Conservation (phyloP, 2,888 invertebrate species). For the Drosophila multiciliata region DNA sequence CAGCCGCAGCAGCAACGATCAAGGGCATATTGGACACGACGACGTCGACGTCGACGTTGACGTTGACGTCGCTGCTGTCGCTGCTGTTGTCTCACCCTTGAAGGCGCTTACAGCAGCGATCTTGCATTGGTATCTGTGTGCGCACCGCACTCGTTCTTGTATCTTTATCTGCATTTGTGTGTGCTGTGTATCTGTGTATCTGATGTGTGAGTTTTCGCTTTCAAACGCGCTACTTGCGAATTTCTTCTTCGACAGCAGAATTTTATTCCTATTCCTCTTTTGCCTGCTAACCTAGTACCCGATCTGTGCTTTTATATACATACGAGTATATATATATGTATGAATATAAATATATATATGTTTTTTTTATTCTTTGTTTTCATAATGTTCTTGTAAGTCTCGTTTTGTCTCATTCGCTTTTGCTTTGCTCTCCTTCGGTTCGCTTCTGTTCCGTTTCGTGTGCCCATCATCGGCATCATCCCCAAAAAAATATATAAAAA, state of each 20-base stretch:
- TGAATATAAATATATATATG: conserved; percentile 10
- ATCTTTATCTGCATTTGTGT: conserved; percentile 21
- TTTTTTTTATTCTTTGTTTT: not conserved
- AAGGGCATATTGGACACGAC: conserved; percentile 82
- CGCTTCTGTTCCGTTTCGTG: conserved; percentile 44
- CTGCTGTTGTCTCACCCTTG: conserved; percentile 70
- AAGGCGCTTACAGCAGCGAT: conserved; percentile 72
- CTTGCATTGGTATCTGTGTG: conserved; percentile 34
- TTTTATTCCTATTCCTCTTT: conserved; percentile 48
- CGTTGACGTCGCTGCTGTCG: conserved; percentile 23
- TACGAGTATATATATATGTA: not conserved
- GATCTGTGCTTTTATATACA: conserved; percentile 52
- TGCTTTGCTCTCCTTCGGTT: conserved; percentile 18
- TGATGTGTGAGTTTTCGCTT: conserved; percentile 72
- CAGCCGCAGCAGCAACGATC: conserved; percentile 64
- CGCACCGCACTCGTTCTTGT: conserved; percentile 10
- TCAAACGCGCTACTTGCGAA: conserved; percentile 78
- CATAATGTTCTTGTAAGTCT: conserved; percentile 58
- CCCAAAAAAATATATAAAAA: conserved; percentile 14
- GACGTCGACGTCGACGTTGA: conserved; percentile 36
- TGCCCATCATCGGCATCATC: conserved; percentile 41
- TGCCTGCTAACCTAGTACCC: conserved; percentile 79
- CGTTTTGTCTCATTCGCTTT: conserved; percentile 47
- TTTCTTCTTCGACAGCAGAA: conserved; percentile 62
- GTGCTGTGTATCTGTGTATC: conserved; percentile 60